Conservation (phyloP, 1,140 invertebrate genomes). For the Asbolus verrucosus region DNA sequence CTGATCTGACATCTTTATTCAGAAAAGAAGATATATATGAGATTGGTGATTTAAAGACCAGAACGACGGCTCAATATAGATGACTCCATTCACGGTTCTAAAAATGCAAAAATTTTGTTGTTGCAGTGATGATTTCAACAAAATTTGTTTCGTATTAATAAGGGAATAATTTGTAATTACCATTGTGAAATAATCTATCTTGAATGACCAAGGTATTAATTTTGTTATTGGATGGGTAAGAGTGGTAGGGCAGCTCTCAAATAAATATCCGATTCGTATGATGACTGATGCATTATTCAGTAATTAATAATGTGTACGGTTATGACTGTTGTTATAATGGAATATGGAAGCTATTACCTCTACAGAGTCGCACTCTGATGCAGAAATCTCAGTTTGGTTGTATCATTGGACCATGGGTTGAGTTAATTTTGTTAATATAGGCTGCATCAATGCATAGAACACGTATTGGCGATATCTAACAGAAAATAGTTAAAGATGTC, state of each 20-base stretch:
- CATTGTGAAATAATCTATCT: too few species aligned
- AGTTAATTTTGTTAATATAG: too few species aligned
- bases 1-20: too few species aligned
- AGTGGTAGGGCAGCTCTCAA: slow-evolving; percentile 9
- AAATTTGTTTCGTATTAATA: too few species aligned
- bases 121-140: too few species aligned
- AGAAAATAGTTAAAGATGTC: slow-evolving; percentile 40
- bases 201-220: slow-evolving; percentile 20
- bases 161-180: too few species aligned
- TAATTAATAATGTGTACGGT: slow-evolving; percentile 48
- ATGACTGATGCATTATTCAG: slow-evolving; percentile 9
- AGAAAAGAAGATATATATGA: too few species aligned
- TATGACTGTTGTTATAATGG: slow-evolving; percentile 44
- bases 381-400: neutral
- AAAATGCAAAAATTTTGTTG: too few species aligned
- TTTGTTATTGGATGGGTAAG: slow-evolving; percentile 8
- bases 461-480: neutral
- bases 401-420: too few species aligned
- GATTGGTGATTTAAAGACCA: too few species aligned
- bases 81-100: too few species aligned
- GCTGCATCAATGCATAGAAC: neutral
- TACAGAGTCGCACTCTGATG: slow-evolving; percentile 5
- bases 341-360: slow-evolving; percentile 27
- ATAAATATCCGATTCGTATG: slow-evolving; percentile 27
- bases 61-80: too few species aligned